phyloP scores from a whole-genome alignment of 2,888 invertebrate genomes.

The Cynaeus angustus region DNA sequence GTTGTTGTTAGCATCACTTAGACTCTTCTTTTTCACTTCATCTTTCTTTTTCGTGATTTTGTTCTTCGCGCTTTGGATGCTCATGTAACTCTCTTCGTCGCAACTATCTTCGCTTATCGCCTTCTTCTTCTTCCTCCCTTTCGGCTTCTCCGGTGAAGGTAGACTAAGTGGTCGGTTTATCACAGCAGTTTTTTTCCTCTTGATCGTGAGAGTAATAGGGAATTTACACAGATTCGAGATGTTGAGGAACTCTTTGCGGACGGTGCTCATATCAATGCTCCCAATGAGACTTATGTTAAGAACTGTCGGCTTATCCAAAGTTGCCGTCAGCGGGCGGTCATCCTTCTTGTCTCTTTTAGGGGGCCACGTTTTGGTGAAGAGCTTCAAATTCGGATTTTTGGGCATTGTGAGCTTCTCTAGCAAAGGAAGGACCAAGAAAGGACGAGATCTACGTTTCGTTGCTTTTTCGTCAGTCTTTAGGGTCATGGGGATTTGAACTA shows the following conservation, averaged over 20 bases:
- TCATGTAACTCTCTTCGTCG: constrained; percentile 60
- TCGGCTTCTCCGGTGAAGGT: constrained; percentile 51
- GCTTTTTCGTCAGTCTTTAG: constrained; percentile 52
- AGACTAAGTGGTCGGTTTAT: constrained; percentile 61
- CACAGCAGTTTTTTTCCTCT: constrained; percentile 53
- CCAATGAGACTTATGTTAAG: constrained; percentile 73
- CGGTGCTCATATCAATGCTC: constrained; percentile 75
- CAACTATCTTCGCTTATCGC: constrained; percentile 62
- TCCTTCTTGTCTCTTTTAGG: constrained; percentile 57
- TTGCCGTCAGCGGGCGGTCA: constrained; percentile 75
- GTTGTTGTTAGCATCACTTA: constrained; percentile 57
- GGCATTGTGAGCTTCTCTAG: constrained; percentile 58
- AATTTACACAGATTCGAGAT: constrained; percentile 69
- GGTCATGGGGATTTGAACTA: constrained; percentile 54
- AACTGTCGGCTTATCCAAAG: constrained; percentile 74
- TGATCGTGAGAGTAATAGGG: constrained; percentile 61
- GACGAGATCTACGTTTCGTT: constrained; percentile 52
- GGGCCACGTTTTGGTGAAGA: constrained; percentile 68
- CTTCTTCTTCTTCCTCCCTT: constrained; percentile 46
- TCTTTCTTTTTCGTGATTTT: constrained; percentile 47
- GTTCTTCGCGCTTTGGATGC: constrained; percentile 54
- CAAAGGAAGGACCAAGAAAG: constrained; percentile 62
- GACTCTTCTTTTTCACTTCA: constrained; percentile 50
- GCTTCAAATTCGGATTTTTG: constrained; percentile 63
- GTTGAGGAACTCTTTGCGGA: constrained; percentile 73